Evolutionary conservation across 2,113 vertebrate species (phyloP), one percentile per base, ranked within the genome.

Genomic region (Neodontobutis hainanensis): DNA sequence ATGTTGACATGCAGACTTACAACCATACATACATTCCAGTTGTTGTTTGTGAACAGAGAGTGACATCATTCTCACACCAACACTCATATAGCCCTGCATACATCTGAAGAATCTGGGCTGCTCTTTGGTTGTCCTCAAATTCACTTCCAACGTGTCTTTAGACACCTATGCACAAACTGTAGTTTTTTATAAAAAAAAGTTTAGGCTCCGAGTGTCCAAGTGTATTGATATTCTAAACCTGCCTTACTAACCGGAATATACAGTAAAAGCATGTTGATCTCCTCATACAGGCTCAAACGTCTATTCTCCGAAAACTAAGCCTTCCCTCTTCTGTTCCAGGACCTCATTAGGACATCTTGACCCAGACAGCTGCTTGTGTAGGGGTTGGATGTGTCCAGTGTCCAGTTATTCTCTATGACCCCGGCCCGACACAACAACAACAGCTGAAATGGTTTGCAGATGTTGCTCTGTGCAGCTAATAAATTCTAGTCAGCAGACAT

Each of bases 391-490:
- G 64, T 55, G 32, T 53, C 51, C 46, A 81, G 73, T 56, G 84
- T 83, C 83, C 80, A 85, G 76, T 81, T 69, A 61, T 63, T 71
- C 77, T 68, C 50, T 53, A 62, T 70, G 49, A 72, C 72, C 77
- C 51, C 50, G 43, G 60, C 35, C 71, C 61, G 57, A 68, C 76
- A 83, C 82, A 83, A 85, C 81, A 91, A 90, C 85, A 84, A 83
- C 86, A 82, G 46, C 71, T 79, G 27, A 82, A 91, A 92, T 88
- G 82, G 81, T 58, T 92, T 86, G 75, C 90, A 92, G 90, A 91
- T 93, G 91, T 90, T 77, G 71, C 80, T 82, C 51, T 11, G 57
- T 81, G 79, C 14, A 11, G 57, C 75, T 90, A 86, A 89, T 91
- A 90, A 78, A 88, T 90, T 85, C 75, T 83, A 84, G 70, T 80